Evolutionary conservation across 2,113 vertebrate genomes (phyloP).

Genomic region (Pimephales promelas): DNA sequence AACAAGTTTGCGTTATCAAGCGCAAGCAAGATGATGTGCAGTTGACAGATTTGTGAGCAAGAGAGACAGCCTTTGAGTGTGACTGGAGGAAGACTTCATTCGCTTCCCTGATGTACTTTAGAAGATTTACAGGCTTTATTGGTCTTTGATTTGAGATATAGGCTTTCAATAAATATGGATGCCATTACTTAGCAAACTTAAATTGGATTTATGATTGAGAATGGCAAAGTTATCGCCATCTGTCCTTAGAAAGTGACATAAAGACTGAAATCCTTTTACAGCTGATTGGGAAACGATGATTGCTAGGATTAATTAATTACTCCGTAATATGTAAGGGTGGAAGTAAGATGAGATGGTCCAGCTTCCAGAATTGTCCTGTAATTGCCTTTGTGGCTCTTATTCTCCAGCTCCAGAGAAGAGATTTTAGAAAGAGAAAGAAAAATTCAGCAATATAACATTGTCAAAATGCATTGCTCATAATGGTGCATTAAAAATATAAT

Average conservation of each 20-base stretch:
- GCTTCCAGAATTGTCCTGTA: slow-evolving; percentile 59
- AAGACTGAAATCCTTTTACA: slow-evolving; percentile 46
- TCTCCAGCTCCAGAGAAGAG: not conserved
- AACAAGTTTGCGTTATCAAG: slow-evolving; percentile 68
- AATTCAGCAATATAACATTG: not conserved
- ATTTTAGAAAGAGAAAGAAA: not conserved
- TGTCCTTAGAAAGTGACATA: slow-evolving; percentile 55
- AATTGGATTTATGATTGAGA: slow-evolving; percentile 66
- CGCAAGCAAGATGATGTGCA: slow-evolving; percentile 54
- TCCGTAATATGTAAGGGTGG: slow-evolving; percentile 52
- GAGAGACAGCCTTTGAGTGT: slow-evolving; percentile 52
- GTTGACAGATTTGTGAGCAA: slow-evolving; percentile 35
- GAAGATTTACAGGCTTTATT: slow-evolving; percentile 59
- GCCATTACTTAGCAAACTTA: slow-evolving; percentile 47
- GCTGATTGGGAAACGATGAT: slow-evolving; percentile 40
- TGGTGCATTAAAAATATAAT: not conserved
- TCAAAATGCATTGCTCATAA: too few species aligned
- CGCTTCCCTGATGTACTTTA: slow-evolving; percentile 48
- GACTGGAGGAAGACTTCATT: slow-evolving; percentile 45
- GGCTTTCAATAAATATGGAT: slow-evolving; percentile 66
- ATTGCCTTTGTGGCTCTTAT: slow-evolving; percentile 51
- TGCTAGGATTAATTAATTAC: slow-evolving; percentile 49
- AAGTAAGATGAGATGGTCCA: slow-evolving; percentile 50
- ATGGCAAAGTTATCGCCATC: slow-evolving; percentile 55
- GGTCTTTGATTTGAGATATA: slow-evolving; percentile 66